Base-by-base conservation (phyloP, 2,888 invertebrate species). In the Altica lythri region DNA sequence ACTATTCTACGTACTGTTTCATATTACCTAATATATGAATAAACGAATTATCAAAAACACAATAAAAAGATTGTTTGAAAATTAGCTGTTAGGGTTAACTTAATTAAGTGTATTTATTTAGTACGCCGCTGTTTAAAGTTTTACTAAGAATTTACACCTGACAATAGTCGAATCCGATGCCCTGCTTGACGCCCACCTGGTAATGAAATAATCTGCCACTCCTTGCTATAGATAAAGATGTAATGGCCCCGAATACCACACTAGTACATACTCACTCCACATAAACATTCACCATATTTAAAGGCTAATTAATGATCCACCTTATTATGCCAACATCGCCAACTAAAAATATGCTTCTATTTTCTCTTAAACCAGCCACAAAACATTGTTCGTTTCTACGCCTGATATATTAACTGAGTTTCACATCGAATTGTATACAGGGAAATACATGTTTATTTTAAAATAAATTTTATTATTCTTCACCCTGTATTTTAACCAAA, bases 151-250 rank as follows among this genome's bases (percentile, higher is more conserved):
- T 73, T 74, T 72, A 73, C 75, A 74, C 74, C 72, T 73, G 72
- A 74, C 72, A 72, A 72, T 73, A 69, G 71, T 68, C 66, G 69
- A 58, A 64, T 64, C 60, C 62, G 64, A 74, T 72, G 71, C 71
- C 68, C 70, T 67, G 69, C 68, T 64, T 67, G 67, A 72, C 72
- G 72, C 72, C 72, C 72, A 72, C 72, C 69, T 67, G 65, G 63
- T 68, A 72, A 73, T 74, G 73, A 75, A 75, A 75, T 75, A 75
- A 75, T 75, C 74, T 68, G 72, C 74, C 75, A 75, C 75, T 72
- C 75, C 75, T 60, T 63, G 67, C 60, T 66, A 68, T 72, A 72
- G 74, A 75, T 75, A 75, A 72, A 75, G 75, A 72, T 73, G 75
- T 75, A 74, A 74, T 74, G 72, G 69, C 62, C 64, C 69, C 69